Evolutionary conservation across 1,140 invertebrate species (phyloP), one percentile per base, ranked within the genome.

Genomic region (Sycophila sp.): DNA sequence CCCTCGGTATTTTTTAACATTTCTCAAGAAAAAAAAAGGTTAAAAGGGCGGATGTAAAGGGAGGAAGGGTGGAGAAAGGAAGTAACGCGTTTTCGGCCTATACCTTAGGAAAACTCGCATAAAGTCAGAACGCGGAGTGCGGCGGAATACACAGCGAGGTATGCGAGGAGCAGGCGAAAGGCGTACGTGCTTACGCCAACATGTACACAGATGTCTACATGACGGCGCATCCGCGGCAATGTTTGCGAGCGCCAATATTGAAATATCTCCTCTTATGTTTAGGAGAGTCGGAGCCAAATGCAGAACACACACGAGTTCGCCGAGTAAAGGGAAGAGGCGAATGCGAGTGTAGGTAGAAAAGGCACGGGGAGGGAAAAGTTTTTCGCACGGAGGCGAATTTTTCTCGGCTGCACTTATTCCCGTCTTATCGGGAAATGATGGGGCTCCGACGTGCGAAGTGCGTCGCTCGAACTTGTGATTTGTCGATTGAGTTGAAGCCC

Each of bases 261-360:
- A 83, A 83, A 84, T 83, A 79, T 78, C 75, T 79, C 76, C 53
- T 60, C 64, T 75, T 79, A 80, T 78, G 79, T 83, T 83, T 83
- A 81, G 80, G 76, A 80, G 77, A 26, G 38, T 53, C 71, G 69
- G 32, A 62, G 64, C 73, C 69, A 76, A 77, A 77, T 72, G 77
- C 60, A 68, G 75, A 73, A 76, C 38, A 49, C 56, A 73, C n/a
- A 65, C 56, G 38, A 24, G 8, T 60, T 42, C 22, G 24, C 2
- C 22, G 22, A 45, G 24, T 45, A 28, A 30, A 0, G 36, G 13
- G 53, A 59, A 73, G 17, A 59, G 26, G 32, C 8, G 32, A 56
- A 24, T 17, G 51, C n/a, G n/a, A n/a, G n/a, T n/a, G n/a, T n/a
- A n/a, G n/a, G n/a, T n/a, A n/a, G n/a, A n/a, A n/a, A 2, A 5